Percentiles rank a stretch among this genome's conserved stretches.
These are phyloP conservation scores for Eremobia ochroleuca DNA, from an alignment of 2,888 invertebrate genomes.

Conservation along the genomic window DNA sequence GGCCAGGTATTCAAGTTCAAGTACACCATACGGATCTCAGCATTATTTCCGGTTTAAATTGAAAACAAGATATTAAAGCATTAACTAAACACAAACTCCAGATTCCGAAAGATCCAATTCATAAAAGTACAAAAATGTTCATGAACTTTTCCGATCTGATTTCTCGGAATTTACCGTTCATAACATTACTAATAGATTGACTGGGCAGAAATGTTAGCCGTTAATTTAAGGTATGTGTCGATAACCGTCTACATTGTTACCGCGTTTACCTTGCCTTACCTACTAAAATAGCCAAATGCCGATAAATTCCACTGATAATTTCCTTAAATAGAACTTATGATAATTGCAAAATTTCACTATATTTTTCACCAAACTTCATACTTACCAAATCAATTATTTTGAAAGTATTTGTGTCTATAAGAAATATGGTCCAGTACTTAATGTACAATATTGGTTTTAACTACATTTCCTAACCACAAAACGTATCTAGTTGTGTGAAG, in stretches of 20 bases:
- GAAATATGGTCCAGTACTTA: slow-evolving; percentile 50
- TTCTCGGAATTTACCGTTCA: slow-evolving; percentile 32
- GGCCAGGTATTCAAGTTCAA: slow-evolving; percentile 32
- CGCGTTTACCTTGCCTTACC: slow-evolving; percentile 59
- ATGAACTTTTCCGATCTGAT: slow-evolving; percentile 31
- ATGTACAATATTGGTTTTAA: slow-evolving; percentile 58
- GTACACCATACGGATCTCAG: slow-evolving; percentile 33
- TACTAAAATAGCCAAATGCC: slow-evolving; percentile 54
- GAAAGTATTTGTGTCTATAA: slow-evolving; percentile 31
- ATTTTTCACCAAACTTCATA: slow-evolving; percentile 15
- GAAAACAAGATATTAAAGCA: background rate
- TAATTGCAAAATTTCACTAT: slow-evolving; percentile 24
- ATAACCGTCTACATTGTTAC: slow-evolving; percentile 64
- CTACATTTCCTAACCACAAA: slow-evolving; percentile 70
- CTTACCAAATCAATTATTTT: slow-evolving; percentile 23
- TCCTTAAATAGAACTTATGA: slow-evolving; percentile 53
- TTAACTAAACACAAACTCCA: background rate
- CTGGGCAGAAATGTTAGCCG: slow-evolving; percentile 45
- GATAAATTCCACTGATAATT: slow-evolving; percentile 63
- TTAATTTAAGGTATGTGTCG: slow-evolving; percentile 64
- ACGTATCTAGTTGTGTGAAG: slow-evolving; percentile 69
- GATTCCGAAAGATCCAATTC: background rate
- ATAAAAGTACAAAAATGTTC: slow-evolving; percentile 1
- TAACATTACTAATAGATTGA: slow-evolving; percentile 27
- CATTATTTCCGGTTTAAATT: slow-evolving; percentile 12